These are phyloP conservation scores for Helarctos malayanus DNA, from an alignment of 2,797 vertebrate genomes.

Conservation along the genomic window DNA sequence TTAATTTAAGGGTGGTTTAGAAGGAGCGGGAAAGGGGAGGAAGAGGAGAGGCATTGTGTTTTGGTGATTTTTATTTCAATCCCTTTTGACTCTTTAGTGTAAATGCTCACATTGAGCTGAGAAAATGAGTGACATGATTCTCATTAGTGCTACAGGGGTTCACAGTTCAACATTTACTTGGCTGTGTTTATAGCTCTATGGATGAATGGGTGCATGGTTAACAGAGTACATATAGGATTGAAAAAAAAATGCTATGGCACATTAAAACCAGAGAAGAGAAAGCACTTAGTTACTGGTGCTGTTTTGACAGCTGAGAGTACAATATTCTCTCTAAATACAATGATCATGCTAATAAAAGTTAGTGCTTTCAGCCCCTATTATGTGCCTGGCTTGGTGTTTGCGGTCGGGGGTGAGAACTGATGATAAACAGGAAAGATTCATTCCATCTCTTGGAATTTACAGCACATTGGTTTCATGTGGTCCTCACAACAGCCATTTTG, in stretches of 20 bases:
- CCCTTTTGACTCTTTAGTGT: neutral
- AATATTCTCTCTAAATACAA: slow-evolving; percentile 6
- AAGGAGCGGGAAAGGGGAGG: neutral
- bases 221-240: neutral
- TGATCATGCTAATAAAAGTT: neutral
- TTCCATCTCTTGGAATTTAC: neutral
- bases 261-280: slow-evolving; percentile 33
- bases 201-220: neutral
- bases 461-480: neutral
- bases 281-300: neutral
- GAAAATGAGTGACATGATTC: slow-evolving; percentile 42
- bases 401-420: neutral
- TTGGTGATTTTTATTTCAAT: slow-evolving; percentile 23
- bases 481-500: neutral
- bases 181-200: slow-evolving; percentile 39
- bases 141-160: neutral
- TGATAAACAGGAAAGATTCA: neutral
- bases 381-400: neutral
- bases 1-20: neutral
- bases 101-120: slow-evolving; percentile 52
- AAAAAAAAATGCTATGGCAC: neutral
- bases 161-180: slow-evolving; percentile 20
- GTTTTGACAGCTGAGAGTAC: neutral
- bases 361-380: neutral
- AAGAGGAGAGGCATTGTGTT: neutral